Percentiles rank a stretch among this genome's conserved stretches.
Conservation (phyloP, 2,888 invertebrate species). For the Drosophila limbata region DNA sequence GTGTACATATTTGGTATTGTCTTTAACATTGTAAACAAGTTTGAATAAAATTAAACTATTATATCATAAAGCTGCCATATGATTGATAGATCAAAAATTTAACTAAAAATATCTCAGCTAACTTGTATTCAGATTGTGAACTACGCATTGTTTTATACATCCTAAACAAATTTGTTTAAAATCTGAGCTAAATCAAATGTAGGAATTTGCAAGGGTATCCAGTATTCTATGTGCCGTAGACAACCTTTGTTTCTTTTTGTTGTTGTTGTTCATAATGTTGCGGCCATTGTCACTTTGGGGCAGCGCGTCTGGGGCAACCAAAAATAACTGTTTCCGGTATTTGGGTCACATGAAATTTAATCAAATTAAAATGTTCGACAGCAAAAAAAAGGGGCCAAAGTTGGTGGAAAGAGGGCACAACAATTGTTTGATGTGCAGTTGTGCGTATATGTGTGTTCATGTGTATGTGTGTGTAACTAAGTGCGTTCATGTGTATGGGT, state of each 20-base stretch:
- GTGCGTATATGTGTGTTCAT: conserved; percentile 26
- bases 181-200: neutral
- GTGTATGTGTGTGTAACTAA: conserved; percentile 18
- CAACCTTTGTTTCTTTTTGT: neutral
- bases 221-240: neutral
- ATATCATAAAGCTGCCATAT: neutral
- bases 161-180: too few species aligned
- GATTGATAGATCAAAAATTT: neutral
- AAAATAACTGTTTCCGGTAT: conserved; percentile 81
- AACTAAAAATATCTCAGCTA: too few species aligned
- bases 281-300: conserved; percentile 78
- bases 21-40: neutral
- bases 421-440: conserved; percentile 59
- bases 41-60: too few species aligned
- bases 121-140: too few species aligned
- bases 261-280: conserved; percentile 57
- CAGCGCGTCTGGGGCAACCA: conserved; percentile 71
- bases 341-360: conserved; percentile 82
- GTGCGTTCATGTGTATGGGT: conserved; percentile 19
- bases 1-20: too few species aligned
- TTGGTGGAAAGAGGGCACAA: conserved; percentile 47
- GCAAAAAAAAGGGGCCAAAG: conserved; percentile 48
- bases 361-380: conserved; percentile 82
- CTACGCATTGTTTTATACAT: too few species aligned
- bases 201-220: neutral